Percentiles rank a stretch among this genome's conserved stretches.
phyloP scores from a whole-genome alignment of 2,113 vertebrate species.

The Pica pica region DNA sequence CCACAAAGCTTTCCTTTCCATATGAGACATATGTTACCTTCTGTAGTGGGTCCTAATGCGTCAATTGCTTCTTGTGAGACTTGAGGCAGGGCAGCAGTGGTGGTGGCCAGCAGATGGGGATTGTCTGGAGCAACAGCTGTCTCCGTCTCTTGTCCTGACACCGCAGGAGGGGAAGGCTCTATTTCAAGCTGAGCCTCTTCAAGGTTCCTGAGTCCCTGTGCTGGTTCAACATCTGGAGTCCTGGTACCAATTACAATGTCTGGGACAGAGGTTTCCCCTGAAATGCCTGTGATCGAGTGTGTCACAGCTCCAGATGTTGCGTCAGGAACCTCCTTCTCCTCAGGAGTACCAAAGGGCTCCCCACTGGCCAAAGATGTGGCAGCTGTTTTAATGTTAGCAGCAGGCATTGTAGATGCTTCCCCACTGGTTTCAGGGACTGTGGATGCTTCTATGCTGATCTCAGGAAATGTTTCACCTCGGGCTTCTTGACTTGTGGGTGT shows the following conservation, averaged over 20 bases:
- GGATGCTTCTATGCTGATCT: conserved; percentile 55
- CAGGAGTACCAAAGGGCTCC: conserved; percentile 32
- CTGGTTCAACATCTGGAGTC: conserved; percentile 52
- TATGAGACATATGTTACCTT: conserved; percentile 65
- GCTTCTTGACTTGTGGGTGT: conserved; percentile 50
- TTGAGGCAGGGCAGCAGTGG: conserved; percentile 36
- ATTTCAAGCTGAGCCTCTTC: conserved; percentile 58
- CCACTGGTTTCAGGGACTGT: conserved; percentile 17
- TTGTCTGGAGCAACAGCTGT: conserved; percentile 3
- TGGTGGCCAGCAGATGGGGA: conserved; percentile 4
- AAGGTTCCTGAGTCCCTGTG: conserved; percentile 16
- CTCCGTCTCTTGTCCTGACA: conserved; percentile 48
- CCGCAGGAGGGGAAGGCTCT: conserved; percentile 2
- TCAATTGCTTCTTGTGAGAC: conserved; percentile 47
- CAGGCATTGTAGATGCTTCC: conserved; percentile 29
- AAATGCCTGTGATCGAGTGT: not conserved
- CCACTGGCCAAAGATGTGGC: not conserved
- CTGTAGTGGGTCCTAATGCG: not conserved
- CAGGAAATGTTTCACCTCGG: conserved; percentile 48
- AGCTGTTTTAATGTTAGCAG: conserved; percentile 51
- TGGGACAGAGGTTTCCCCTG: conserved; percentile 57
- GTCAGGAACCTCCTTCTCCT: conserved; percentile 46
- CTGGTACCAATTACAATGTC: conserved; percentile 39
- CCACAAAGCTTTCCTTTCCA: not conserved
- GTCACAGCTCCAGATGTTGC: conserved; percentile 35